Percentiles rank a stretch among this genome's conserved stretches.
phyloP scores from a whole-genome alignment of 1,140 invertebrate genomes.

The Acromyrmex heyeri region DNA sequence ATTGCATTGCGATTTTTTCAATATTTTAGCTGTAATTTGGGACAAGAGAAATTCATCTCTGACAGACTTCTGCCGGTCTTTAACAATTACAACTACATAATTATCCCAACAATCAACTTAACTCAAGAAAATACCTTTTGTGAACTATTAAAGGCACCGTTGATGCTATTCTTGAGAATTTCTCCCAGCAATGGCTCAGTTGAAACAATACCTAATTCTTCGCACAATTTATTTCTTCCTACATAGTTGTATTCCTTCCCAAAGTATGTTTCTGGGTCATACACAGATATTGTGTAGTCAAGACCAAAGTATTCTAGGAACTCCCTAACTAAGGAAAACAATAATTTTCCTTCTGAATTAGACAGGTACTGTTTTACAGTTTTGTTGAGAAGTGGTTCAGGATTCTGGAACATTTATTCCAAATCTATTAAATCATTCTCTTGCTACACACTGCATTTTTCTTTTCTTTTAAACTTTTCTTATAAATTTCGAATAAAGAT shows the following conservation, averaged over 20 bases:
- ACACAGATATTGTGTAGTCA: slow-evolving; percentile 90
- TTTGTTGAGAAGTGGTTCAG: slow-evolving; percentile 89
- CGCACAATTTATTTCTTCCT: slow-evolving; percentile 87
- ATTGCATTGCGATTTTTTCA: too few species aligned
- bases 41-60: too few species aligned
- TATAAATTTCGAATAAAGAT: too few species aligned
- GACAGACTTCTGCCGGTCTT: too few species aligned
- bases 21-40: too few species aligned
- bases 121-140: slow-evolving; percentile 78
- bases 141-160: slow-evolving; percentile 82
- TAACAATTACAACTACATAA: slow-evolving; percentile 1
- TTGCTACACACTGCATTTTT: too few species aligned
- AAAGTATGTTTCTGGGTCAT: slow-evolving; percentile 90
- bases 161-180: slow-evolving; percentile 84
- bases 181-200: slow-evolving; percentile 84
- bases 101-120: background rate
- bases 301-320: slow-evolving; percentile 91
- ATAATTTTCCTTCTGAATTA: slow-evolving; percentile 89
- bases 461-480: too few species aligned
- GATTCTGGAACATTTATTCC: slow-evolving; percentile 85
- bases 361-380: slow-evolving; percentile 89
- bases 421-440: background rate
- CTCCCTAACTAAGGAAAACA: slow-evolving; percentile 90
- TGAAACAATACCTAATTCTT: slow-evolving; percentile 87
- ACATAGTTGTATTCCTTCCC: slow-evolving; percentile 87